Evolutionary conservation across 2,888 invertebrate genomes (phyloP).

Genomic region (Eulithis prunata): DNA sequence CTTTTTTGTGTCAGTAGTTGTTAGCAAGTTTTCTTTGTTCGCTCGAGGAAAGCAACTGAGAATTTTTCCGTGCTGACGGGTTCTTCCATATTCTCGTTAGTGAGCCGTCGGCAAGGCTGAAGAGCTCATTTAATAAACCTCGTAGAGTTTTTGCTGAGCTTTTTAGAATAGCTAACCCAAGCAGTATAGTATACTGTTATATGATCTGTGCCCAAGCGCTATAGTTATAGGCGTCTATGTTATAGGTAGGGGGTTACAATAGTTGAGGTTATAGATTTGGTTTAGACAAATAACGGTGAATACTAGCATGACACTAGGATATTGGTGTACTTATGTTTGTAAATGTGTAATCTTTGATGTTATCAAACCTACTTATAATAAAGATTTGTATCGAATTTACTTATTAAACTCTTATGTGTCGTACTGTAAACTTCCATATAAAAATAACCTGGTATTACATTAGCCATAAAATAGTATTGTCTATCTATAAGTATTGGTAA

Average conservation of each 20-base stretch:
- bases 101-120: slow-evolving; percentile 40
- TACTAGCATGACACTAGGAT: no score
- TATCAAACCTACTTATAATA: no score
- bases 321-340: no score
- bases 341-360: no score
- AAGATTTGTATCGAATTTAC: no score
- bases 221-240: no score
- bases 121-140: slow-evolving; percentile 44
- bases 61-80: slow-evolving; percentile 42
- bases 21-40: slow-evolving; percentile 20
- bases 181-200: no score
- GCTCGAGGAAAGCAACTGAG: slow-evolving; percentile 39
- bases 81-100: slow-evolving; percentile 47
- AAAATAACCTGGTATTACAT: neutral
- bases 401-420: no score
- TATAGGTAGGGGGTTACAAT: neutral
- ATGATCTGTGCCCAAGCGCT: no score
- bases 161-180: neutral
- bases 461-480: neutral
- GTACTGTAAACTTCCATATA: neutral
- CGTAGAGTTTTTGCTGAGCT: slow-evolving; percentile 13
- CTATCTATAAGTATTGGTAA: no score
- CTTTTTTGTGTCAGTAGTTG: slow-evolving; percentile 23
- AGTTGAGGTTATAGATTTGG: neutral
- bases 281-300: no score